Evolutionary conservation across 2,797 vertebrate genomes (phyloP).

Genomic region (Hyperoplus immaculatus): DNA sequence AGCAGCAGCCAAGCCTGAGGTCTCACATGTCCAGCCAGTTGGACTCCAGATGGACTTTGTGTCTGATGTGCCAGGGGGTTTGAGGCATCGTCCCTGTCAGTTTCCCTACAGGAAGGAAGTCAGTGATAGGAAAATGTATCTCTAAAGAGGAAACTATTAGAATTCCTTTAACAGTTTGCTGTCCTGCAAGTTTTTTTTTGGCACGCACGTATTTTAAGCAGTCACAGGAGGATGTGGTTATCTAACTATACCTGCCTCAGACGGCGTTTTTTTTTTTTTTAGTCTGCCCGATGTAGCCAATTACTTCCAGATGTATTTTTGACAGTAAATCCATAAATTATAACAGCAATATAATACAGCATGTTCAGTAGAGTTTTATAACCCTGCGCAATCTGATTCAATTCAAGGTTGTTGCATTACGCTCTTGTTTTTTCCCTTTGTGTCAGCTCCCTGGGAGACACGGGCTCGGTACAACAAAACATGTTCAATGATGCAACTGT

Average conservation of each 20-base stretch:
- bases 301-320: slow-evolving; percentile 70
- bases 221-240: slow-evolving; percentile 62
- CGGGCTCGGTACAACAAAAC: background rate
- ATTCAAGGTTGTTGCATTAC: background rate
- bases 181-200: slow-evolving; percentile 29
- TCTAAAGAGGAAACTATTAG: slow-evolving; percentile 45
- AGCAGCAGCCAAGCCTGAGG: slow-evolving; percentile 34
- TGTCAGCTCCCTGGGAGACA: background rate
- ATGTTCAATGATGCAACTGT: too few species aligned
- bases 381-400: background rate
- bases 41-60: slow-evolving; percentile 27
- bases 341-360: slow-evolving; percentile 21
- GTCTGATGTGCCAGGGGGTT: slow-evolving; percentile 2
- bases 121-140: slow-evolving; percentile 29
- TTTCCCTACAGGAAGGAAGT: slow-evolving; percentile 62
- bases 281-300: slow-evolving; percentile 40
- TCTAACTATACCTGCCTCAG: slow-evolving; percentile 63
- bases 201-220: slow-evolving; percentile 35
- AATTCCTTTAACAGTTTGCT: slow-evolving; percentile 34
- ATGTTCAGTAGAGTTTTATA: background rate
- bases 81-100: slow-evolving; percentile 12
- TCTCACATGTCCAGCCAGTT: slow-evolving; percentile 54
- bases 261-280: slow-evolving; percentile 38
- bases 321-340: slow-evolving; percentile 58
- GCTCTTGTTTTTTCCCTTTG: background rate